Base-by-base conservation (phyloP, 2,888 invertebrate species). In the Amiota mariae region DNA sequence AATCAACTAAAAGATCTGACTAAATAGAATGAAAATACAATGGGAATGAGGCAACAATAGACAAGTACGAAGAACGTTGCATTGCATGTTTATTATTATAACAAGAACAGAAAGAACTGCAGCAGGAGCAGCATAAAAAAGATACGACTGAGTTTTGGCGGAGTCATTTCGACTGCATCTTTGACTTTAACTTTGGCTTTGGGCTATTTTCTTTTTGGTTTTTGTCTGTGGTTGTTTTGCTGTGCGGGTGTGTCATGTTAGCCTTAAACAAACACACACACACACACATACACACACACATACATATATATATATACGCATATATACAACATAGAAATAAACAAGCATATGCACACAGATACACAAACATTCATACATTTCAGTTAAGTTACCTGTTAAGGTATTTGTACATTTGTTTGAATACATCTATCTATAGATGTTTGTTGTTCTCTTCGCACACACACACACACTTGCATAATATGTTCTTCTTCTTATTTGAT, bases 221-320 rank as follows among this genome's bases (percentile, higher is more conserved):
- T 59, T 48, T 46, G 73, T 79, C 85, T 81, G 82, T 76, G 59
- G 4, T 74, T 77, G 72, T 70, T 71, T 36, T 63, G 57, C 70
- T 73, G 71, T 75, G 84, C 86, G 84, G 86, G 87, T 81, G 84
- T 85, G 80, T 75, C 81, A 79, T 84, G 82, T 85, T 87, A 86
- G 54, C 24, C 67, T 54, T 36, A 68, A 36, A n/a, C 67, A 68
- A 13, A 24, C n/a, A 36, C 13, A 18, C 54, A 68, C 67, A 68
- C 20, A 67, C 49, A 67, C 47, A 47, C n/a, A 66, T 12, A 36
- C 24, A 63, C 13, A 18, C 54, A 68, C 67, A 68, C 20, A 67
- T 20, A 67, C 47, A 47, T n/a, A n/a, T n/a, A n/a, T n/a, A n/a
- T n/a, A n/a, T n/a, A n/a, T n/a, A n/a, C n/a, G n/a, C n/a, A n/a